Conservation (phyloP, 2,113 vertebrate genomes). For the Anarrhichthys ocellatus region DNA sequence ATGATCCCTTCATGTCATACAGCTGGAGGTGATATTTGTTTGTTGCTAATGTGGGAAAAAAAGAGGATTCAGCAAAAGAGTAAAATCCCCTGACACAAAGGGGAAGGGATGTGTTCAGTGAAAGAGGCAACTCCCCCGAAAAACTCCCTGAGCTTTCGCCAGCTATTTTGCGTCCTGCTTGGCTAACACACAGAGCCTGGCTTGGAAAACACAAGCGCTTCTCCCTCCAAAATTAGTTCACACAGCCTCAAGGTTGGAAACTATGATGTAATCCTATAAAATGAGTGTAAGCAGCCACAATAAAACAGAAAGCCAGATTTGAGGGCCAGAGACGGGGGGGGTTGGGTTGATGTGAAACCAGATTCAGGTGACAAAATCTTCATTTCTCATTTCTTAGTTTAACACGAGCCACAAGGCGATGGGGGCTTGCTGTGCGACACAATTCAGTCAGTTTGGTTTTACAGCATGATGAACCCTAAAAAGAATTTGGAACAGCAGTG, state of each 20-base stretch:
- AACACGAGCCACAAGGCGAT: constrained; percentile 56
- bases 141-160: constrained; percentile 64
- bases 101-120: constrained; percentile 62
- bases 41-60: constrained; percentile 64
- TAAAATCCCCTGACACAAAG: constrained; percentile 63
- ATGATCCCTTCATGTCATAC: constrained; percentile 60
- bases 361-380: constrained; percentile 52
- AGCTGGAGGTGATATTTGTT: constrained; percentile 70
- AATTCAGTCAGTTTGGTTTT: constrained; percentile 76
- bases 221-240: constrained; percentile 66
- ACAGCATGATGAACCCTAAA: constrained; percentile 60
- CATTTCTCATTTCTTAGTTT: constrained; percentile 39
- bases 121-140: constrained; percentile 43
- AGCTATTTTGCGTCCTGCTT: constrained; percentile 70
- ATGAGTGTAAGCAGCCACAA: constrained; percentile 43
- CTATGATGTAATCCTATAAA: constrained; percentile 71
- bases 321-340: background rate
- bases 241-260: constrained; percentile 61
- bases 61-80: constrained; percentile 60
- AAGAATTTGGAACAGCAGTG: constrained; percentile 64
- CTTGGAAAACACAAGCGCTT: constrained; percentile 68
- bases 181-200: constrained; percentile 56
- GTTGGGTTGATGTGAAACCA: constrained; percentile 41
- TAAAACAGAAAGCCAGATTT: constrained; percentile 30
- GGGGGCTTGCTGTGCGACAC: constrained; percentile 64